Evolutionary conservation across 2,888 invertebrate genomes (phyloP).

Genomic region (Hydroisotoma schaefferi): DNA sequence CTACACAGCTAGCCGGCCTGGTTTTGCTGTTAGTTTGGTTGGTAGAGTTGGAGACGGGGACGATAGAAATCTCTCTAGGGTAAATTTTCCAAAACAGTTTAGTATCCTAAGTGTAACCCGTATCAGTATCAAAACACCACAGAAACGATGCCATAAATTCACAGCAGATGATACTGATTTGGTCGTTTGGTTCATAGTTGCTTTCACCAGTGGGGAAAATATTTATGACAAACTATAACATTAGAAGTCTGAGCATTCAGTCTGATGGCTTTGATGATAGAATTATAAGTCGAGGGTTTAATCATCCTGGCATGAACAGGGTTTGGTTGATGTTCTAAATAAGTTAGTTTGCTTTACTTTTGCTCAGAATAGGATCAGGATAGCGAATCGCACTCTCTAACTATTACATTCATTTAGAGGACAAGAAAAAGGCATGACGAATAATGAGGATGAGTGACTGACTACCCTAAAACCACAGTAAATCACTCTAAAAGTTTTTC

Average conservation of each 20-base stretch:
- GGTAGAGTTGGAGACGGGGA: neutral
- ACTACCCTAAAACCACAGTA: slow-evolving; percentile 27
- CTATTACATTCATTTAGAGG: neutral
- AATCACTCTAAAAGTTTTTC: slow-evolving; percentile 22
- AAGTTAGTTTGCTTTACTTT: no score
- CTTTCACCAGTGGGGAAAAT: neutral
- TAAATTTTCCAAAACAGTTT: slow-evolving; percentile 10
- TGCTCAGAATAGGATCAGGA: neutral
- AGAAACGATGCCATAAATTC: neutral
- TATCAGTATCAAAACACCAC: slow-evolving; percentile 3
- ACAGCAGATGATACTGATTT: neutral
- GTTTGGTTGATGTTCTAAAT: no score
- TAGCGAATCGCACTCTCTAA: neutral
- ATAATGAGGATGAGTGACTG: slow-evolving; percentile 12
- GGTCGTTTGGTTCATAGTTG: neutral
- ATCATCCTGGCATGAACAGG: no score
- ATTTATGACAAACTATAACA: neutral
- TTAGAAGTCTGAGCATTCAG: neutral
- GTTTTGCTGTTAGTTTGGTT: no score
- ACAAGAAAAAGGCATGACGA: slow-evolving; percentile 14
- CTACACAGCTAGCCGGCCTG: no score
- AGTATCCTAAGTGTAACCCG: neutral
- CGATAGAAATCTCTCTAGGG: slow-evolving; percentile 16
- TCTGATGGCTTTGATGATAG: slow-evolving; percentile 9
- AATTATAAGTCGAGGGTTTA: slow-evolving; percentile 5